A percentile compares a stretch with the other conserved stretches of the same genome.
These are phyloP conservation scores for Netelia virgata DNA, from an alignment of 2,888 invertebrate species.

Conservation along the genomic window DNA sequence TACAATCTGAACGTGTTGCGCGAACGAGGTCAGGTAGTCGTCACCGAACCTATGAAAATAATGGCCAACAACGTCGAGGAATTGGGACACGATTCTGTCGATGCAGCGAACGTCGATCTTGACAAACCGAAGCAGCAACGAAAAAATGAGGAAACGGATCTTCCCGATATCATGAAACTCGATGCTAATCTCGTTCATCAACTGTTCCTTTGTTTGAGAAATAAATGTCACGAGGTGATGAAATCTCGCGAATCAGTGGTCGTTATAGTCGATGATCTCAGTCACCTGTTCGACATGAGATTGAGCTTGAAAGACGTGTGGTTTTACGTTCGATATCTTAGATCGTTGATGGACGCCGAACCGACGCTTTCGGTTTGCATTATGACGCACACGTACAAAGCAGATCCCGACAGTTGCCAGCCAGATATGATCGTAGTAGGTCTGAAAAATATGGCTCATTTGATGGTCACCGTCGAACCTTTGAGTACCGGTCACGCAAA, in stretches of 20 bases:
- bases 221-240: constrained; percentile 83
- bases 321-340: constrained; percentile 77
- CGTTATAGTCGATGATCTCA: constrained; percentile 90
- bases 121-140: constrained; percentile 76
- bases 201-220: constrained; percentile 84
- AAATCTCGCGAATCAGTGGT: constrained; percentile 85
- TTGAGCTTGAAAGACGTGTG: constrained; percentile 86
- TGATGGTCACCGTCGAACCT: constrained; percentile 88
- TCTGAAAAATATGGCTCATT: constrained; percentile 88
- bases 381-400: constrained; percentile 80
- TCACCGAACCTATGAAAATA: constrained; percentile 86
- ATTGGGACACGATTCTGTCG: constrained; percentile 84
- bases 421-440: constrained; percentile 87
- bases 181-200: constrained; percentile 84
- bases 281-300: constrained; percentile 89
- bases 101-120: constrained; percentile 84
- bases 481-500: constrained; percentile 90
- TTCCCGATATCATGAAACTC: constrained; percentile 75
- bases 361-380: constrained; percentile 78
- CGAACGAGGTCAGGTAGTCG: constrained; percentile 85
- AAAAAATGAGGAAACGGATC: constrained; percentile 58
- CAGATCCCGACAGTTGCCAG: constrained; percentile 85
- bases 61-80: constrained; percentile 79
- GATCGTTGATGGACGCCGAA: constrained; percentile 76
- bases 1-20: constrained; percentile 88